A percentile compares a stretch with the other conserved stretches of the same genome.
Evolutionary conservation across 2,797 vertebrate genomes (phyloP).

Genomic region (Helicolenus hilgendorfi): DNA sequence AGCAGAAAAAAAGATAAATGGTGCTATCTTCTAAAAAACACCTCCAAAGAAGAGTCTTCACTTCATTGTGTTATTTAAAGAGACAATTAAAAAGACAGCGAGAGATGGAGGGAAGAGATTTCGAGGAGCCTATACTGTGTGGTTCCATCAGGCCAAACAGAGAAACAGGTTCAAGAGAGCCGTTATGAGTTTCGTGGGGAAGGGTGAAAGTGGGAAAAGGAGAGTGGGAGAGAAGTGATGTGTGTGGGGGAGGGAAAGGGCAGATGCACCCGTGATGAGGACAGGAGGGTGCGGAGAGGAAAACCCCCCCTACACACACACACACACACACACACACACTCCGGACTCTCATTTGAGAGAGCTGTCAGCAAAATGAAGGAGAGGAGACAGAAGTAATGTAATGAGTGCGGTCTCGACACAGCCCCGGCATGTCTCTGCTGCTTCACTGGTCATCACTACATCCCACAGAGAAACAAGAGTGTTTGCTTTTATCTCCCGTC

Average conservation of each 20-base stretch:
- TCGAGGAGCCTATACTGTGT: neutral
- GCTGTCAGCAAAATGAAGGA: conserved; percentile 70
- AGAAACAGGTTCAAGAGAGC: conserved; percentile 16
- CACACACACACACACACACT: neutral
- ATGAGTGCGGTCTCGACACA: conserved; percentile 65
- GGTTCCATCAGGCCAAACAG: neutral
- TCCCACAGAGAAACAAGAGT: conserved; percentile 79
- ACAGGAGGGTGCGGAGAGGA: conserved; percentile 36
- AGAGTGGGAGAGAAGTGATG: conserved; percentile 47
- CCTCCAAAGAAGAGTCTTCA: neutral
- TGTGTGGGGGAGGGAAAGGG: conserved; percentile 50
- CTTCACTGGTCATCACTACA: conserved; percentile 75
- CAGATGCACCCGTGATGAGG: conserved; percentile 48
- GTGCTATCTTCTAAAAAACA: neutral
- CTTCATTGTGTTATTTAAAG: neutral
- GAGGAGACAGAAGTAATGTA: conserved; percentile 78
- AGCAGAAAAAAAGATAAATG: neutral
- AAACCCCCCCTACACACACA: neutral
- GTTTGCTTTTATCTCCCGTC: conserved; percentile 72
- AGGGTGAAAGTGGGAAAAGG: conserved; percentile 26
- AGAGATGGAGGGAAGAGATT: neutral
- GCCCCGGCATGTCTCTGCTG: conserved; percentile 70
- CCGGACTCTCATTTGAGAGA: conserved; percentile 38
- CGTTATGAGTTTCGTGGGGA: conserved; percentile 22
- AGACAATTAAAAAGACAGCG: neutral